A percentile compares a stretch with the other conserved stretches of the same genome.
Evolutionary conservation across 2,797 vertebrate genomes (phyloP).

Genomic region (Cheirogaleus major): DNA sequence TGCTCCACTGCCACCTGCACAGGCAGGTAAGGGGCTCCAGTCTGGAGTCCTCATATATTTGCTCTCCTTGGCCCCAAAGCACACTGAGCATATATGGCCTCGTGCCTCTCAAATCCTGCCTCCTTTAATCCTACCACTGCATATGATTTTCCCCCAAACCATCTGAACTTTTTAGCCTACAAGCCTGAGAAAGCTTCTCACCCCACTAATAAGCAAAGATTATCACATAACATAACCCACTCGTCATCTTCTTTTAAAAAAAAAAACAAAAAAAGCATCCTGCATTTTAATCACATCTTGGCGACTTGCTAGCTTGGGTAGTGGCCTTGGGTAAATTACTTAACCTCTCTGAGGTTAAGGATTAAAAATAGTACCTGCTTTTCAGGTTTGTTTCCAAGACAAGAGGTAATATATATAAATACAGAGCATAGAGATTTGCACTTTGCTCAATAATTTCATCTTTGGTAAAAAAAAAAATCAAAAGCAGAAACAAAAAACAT

Average conservation of each 20-base stretch:
- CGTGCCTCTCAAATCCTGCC: neutral
- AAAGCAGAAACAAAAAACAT: neutral
- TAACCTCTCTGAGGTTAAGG: neutral
- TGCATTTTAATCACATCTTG: neutral
- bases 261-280: neutral
- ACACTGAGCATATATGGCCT: neutral
- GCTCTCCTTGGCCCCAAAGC: neutral
- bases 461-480: conserved; percentile 24
- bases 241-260: neutral
- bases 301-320: neutral
- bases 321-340: neutral
- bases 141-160: neutral
- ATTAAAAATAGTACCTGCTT: conserved; percentile 18
- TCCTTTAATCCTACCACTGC: neutral
- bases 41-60: too few species aligned
- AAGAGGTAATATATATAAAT: neutral
- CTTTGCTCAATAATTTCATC: neutral
- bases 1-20: neutral
- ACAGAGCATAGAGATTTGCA: neutral
- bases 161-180: neutral
- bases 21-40: neutral
- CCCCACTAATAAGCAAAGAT: neutral
- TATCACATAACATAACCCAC: neutral
- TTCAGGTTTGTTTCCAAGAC: conserved; percentile 17
- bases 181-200: neutral